Conservation (phyloP, 1,140 invertebrate genomes). For the Sipha flava region DNA sequence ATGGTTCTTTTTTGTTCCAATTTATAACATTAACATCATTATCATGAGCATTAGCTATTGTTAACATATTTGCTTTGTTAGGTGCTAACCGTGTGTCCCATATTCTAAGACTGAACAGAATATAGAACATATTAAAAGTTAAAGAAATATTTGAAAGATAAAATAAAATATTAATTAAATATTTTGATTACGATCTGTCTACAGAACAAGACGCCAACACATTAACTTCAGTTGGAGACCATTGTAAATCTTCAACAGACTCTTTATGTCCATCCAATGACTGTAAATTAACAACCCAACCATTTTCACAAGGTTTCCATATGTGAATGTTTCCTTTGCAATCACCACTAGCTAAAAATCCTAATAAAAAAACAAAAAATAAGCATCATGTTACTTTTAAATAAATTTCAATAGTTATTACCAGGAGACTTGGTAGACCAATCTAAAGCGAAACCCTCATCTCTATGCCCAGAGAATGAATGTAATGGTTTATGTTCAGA, state of each 20-base stretch:
- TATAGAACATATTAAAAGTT: conserved; percentile 1
- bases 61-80: conserved; percentile 84
- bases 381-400: neutral
- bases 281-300: conserved; percentile 82
- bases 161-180: neutral
- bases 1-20: conserved; percentile 88
- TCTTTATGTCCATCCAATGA: conserved; percentile 77
- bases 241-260: conserved; percentile 97
- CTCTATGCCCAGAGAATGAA: conserved; percentile 80
- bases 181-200: conserved; percentile 59
- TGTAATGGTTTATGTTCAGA: conserved; percentile 60
- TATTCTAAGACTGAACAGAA: conserved; percentile 61
- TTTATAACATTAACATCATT: conserved; percentile 95
- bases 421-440: conserved; percentile 78
- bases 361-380: conserved; percentile 45
- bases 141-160: conserved; percentile 9
- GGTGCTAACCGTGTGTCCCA: conserved; percentile 82
- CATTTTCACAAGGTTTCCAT: conserved; percentile 69
- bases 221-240: conserved; percentile 92
- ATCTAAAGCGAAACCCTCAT: conserved; percentile 90
- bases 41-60: conserved; percentile 75
- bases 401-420: conserved; percentile 41
- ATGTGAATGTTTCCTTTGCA: conserved; percentile 85
- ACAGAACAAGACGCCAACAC: conserved; percentile 93
- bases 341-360: conserved; percentile 76